phyloP scores from a whole-genome alignment of 92 coral and sea anemone species.

The Paramuricea clavata region DNA sequence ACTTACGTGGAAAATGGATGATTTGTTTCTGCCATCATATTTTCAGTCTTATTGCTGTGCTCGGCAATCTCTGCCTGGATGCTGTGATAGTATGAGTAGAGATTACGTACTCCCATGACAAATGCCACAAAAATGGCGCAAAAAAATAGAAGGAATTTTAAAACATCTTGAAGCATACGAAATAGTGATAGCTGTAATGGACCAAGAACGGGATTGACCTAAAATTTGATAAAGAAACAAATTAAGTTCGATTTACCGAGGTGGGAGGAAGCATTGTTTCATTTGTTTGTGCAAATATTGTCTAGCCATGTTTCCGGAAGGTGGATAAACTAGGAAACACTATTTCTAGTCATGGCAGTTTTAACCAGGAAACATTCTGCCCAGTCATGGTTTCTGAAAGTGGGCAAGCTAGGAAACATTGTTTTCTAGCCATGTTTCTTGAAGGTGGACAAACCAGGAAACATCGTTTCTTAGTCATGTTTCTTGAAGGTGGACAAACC shows the following conservation, averaged over 20 bases:
- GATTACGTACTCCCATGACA: conserved; percentile 76
- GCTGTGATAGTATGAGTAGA: conserved; percentile 84
- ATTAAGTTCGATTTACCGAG: too few species aligned
- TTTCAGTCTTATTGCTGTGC: neutral
- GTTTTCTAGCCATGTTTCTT: too few species aligned
- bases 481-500: too few species aligned
- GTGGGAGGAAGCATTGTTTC: neutral
- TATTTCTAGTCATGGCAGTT: too few species aligned
- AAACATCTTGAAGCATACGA: conserved; percentile 77
- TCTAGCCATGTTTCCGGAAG: too few species aligned
- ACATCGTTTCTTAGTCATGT: too few species aligned
- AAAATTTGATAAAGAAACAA: neutral
- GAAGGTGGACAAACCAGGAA: too few species aligned
- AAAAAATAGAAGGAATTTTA: conserved; percentile 79
- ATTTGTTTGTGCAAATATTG: too few species aligned
- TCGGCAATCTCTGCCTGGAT: conserved; percentile 46
- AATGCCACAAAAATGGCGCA: conserved; percentile 73
- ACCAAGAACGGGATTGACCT: conserved; percentile 64
- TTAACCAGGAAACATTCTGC: too few species aligned
- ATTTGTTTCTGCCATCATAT: conserved; percentile 34
- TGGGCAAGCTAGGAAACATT: too few species aligned
- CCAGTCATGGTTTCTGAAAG: too few species aligned
- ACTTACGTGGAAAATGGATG: conserved; percentile 62
- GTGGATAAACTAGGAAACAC: too few species aligned
- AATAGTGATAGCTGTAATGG: conserved; percentile 84